phyloP scores from a whole-genome alignment of 2,113 vertebrate species.

The Hyla sarda region DNA sequence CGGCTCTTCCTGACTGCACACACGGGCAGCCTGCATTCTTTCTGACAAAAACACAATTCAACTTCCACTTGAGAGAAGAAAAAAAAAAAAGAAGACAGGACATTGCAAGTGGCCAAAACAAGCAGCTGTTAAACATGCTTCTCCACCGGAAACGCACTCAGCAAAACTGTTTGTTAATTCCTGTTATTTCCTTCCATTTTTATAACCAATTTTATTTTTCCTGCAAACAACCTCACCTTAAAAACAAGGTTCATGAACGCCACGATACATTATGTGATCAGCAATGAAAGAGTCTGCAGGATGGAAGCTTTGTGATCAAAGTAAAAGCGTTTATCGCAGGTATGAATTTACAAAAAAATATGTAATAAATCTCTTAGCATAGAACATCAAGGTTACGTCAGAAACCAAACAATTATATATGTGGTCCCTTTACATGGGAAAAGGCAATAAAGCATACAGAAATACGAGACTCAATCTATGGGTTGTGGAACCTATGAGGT shows the following conservation, averaged over 20 bases:
- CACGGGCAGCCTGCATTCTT: conserved; percentile 73
- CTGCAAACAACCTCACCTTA: conserved; percentile 2
- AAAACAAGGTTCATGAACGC: background rate
- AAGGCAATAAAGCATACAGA: background rate
- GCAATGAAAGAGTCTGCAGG: background rate
- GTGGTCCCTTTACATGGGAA: background rate
- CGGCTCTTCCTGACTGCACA: conserved; percentile 79
- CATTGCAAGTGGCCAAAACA: conserved; percentile 76
- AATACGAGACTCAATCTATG: no score
- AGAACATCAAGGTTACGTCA: background rate
- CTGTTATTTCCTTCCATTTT: conserved; percentile 80
- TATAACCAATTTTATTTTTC: conserved; percentile 60
- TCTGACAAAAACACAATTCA: conserved; percentile 68
- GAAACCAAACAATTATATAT: background rate
- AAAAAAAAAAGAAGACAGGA: conserved; percentile 35
- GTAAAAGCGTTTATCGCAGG: background rate
- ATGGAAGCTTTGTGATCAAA: background rate
- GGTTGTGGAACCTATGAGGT: no score
- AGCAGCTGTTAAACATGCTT: conserved; percentile 83
- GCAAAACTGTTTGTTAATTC: conserved; percentile 76
- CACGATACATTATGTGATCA: background rate
- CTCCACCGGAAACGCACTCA: conserved; percentile 82
- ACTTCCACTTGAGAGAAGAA: conserved; percentile 41
- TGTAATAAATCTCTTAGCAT: background rate
- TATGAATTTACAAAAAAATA: background rate